Evolutionary conservation across 2,113 vertebrate species (phyloP).

Genomic region (Cololabis saira): DNA sequence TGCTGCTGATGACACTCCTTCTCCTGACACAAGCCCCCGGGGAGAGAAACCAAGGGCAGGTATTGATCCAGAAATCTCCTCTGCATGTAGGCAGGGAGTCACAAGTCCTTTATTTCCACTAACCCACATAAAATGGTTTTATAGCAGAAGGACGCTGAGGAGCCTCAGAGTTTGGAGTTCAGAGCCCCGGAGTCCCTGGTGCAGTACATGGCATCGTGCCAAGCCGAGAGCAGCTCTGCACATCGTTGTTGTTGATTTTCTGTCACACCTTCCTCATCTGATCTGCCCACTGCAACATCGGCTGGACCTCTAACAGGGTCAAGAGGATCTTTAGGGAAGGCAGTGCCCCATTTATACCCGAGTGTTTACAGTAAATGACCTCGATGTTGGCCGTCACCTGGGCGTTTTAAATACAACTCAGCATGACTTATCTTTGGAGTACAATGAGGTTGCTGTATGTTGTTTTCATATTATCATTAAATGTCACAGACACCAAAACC

Average conservation of each 20-base stretch:
- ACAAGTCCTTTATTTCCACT: conserved; percentile 60
- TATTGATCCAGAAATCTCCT: conserved; percentile 58
- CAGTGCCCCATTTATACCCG: conserved; percentile 31
- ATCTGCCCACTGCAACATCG: conserved; percentile 46
- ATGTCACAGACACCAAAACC: too few species aligned
- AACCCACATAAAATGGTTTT: conserved; percentile 58
- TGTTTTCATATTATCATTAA: not conserved
- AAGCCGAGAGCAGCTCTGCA: conserved; percentile 35
- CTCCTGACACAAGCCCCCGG: conserved; percentile 16
- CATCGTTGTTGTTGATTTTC: conserved; percentile 48
- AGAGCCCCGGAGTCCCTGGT: conserved; percentile 56
- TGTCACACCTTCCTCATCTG: conserved; percentile 57
- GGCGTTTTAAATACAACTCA: conserved; percentile 20
- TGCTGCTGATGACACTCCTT: conserved; percentile 10
- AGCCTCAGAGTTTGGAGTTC: conserved; percentile 60
- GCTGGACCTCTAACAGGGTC: conserved; percentile 34
- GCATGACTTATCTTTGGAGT: not conserved
- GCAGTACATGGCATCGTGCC: conserved; percentile 60
- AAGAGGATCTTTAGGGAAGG: conserved; percentile 32
- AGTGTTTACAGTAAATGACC: conserved; percentile 29
- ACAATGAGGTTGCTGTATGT: not conserved
- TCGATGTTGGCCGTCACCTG: conserved; percentile 6
- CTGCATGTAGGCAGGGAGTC: conserved; percentile 57
- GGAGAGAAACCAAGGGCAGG: conserved; percentile 40
- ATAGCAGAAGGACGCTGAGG: conserved; percentile 49